A percentile compares a stretch with the other conserved stretches of the same genome.
These are phyloP conservation scores for Mallateleia sp. DNA, from an alignment of 2,888 invertebrate genomes.

Conservation along the genomic window DNA sequence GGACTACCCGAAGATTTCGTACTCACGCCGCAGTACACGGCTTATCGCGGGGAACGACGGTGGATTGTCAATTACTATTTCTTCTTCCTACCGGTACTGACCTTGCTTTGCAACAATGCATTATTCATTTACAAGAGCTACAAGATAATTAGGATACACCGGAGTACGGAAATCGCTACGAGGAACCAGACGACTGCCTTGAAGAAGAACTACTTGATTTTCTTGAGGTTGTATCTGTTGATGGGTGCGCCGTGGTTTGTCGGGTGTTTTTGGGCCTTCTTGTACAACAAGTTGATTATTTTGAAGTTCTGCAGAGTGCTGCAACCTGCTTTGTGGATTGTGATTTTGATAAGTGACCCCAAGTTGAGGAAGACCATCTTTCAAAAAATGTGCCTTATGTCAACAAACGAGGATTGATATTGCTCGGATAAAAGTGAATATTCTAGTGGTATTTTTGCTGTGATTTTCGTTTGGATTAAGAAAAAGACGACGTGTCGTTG, in stretches of 20 bases:
- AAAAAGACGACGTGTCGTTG: conserved; percentile 22
- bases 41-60: conserved; percentile 79
- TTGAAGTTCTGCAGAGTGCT: conserved; percentile 83
- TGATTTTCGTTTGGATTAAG: conserved; percentile 11
- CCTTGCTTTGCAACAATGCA: conserved; percentile 83
- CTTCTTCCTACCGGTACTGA: conserved; percentile 82
- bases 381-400: conserved; percentile 21
- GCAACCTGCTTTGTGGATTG: conserved; percentile 84
- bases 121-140: conserved; percentile 84
- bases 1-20: conserved; percentile 74
- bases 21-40: conserved; percentile 79
- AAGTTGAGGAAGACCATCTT: conserved; percentile 41
- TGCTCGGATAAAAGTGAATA: not conserved
- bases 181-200: conserved; percentile 79
- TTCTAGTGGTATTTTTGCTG: not conserved
- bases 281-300: conserved; percentile 80
- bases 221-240: conserved; percentile 83
- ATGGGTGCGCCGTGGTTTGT: conserved; percentile 87
- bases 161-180: conserved; percentile 82
- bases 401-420: not conserved
- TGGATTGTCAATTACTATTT: conserved; percentile 83
- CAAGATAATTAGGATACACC: conserved; percentile 82
- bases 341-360: conserved; percentile 75
- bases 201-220: conserved; percentile 83
- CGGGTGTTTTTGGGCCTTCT: conserved; percentile 80